Conservation (phyloP, 2,113 vertebrate species). For the Pandion haliaetus region DNA sequence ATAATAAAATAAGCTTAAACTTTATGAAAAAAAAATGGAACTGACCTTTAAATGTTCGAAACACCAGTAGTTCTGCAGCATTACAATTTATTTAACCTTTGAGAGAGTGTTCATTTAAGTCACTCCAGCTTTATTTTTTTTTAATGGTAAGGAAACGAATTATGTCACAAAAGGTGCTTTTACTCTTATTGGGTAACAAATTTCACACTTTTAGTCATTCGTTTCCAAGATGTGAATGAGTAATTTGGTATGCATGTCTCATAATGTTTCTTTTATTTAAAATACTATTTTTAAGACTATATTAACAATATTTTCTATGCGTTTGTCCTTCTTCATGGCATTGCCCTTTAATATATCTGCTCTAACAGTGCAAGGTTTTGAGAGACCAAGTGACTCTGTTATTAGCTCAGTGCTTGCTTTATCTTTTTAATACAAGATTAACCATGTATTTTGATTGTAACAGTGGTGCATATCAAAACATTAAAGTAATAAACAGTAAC, state of each 20-base stretch:
- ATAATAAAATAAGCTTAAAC: constrained; percentile 1
- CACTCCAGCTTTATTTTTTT: constrained; percentile 57
- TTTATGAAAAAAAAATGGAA: not conserved
- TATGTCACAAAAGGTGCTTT: not conserved
- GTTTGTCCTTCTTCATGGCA: not conserved
- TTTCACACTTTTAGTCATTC: not conserved
- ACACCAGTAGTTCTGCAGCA: constrained; percentile 54
- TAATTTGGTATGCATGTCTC: not conserved
- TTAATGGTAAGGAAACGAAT: constrained; percentile 18
- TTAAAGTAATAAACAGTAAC: not conserved
- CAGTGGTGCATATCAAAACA: not conserved
- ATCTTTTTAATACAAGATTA: not conserved
- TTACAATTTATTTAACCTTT: constrained; percentile 80
- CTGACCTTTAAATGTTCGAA: constrained; percentile 75
- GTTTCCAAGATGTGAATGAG: not conserved
- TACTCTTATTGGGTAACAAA: not conserved
- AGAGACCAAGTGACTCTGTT: not conserved
- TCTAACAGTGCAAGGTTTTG: not conserved
- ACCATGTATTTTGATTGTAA: not conserved
- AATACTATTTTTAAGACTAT: not conserved
- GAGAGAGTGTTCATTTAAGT: constrained; percentile 60
- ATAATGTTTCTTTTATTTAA: not conserved
- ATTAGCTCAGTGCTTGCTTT: not conserved
- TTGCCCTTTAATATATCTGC: not conserved
- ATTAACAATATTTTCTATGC: not conserved